phyloP scores from a whole-genome alignment of 2,113 vertebrate genomes.

The Hippolais icterina region DNA sequence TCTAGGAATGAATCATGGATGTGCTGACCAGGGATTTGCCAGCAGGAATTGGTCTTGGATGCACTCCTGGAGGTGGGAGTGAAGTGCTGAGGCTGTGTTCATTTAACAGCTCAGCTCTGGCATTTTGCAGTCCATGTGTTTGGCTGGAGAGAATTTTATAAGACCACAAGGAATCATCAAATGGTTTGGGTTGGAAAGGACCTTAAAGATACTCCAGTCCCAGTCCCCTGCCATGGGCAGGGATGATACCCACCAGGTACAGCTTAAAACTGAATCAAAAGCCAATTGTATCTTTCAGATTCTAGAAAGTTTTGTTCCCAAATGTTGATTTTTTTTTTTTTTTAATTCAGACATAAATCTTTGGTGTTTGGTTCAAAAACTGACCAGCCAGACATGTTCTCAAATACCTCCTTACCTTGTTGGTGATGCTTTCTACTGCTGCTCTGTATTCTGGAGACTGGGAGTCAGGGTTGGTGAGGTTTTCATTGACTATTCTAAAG shows the following conservation, averaged over 20 bases:
- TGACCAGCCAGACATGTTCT: too few species aligned
- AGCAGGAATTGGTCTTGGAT: neutral
- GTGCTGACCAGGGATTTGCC: neutral
- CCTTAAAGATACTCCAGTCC: neutral
- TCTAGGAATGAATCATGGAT: neutral
- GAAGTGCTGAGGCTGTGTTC: neutral
- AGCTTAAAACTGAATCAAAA: neutral
- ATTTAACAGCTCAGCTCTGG: neutral
- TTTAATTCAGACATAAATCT: neutral
- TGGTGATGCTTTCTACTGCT: constrained; percentile 43
- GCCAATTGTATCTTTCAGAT: neutral
- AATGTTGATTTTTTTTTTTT: neutral
- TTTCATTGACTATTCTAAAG: constrained; percentile 72
- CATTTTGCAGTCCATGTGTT: neutral
- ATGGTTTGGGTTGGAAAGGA: neutral
- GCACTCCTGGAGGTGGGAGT: neutral
- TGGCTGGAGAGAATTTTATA: neutral
- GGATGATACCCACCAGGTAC: neutral
- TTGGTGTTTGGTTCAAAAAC: neutral
- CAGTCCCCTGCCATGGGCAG: neutral
- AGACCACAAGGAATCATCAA: neutral
- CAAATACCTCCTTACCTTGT: constrained; percentile 53
- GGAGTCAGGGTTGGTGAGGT: constrained; percentile 51
- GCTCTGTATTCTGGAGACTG: constrained; percentile 49
- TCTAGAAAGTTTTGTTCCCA: neutral